Conservation (phyloP, 2,113 vertebrate genomes). For the Thalassarche chlororhynchos region DNA sequence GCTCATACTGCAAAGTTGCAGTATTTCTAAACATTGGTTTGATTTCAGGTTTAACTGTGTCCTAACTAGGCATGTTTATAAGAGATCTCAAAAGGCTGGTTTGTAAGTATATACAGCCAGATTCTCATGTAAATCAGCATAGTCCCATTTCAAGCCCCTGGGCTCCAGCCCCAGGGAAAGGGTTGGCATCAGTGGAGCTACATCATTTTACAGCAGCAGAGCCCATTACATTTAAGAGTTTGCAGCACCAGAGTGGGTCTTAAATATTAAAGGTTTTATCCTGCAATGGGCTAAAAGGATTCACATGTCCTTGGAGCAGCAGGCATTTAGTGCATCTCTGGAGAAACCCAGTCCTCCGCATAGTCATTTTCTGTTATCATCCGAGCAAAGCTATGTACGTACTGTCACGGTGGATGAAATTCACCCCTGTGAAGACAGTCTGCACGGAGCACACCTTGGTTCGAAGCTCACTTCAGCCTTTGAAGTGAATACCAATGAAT, state of each 20-base stretch:
- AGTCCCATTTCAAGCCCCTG: neutral
- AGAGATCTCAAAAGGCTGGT: neutral
- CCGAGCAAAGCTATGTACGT: neutral
- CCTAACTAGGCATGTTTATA: neutral
- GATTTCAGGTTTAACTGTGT: neutral
- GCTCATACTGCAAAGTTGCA: neutral
- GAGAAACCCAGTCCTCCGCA: neutral
- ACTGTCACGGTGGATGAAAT: neutral
- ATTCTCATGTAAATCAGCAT: neutral
- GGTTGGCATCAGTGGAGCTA: neutral
- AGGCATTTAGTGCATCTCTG: conserved; percentile 14
- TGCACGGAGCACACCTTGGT: neutral
- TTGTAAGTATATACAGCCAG: neutral
- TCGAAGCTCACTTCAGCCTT: neutral
- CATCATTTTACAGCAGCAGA: neutral
- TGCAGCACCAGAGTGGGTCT: neutral
- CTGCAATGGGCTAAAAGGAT: conserved; percentile 37
- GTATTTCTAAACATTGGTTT: neutral
- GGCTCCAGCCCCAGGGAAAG: neutral
- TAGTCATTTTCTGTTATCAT: conserved; percentile 25
- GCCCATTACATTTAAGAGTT: neutral
- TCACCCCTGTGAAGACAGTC: neutral
- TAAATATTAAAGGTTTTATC: conserved; percentile 38
- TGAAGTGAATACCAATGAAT: neutral
- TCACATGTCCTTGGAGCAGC: neutral